Evolutionary conservation across 2,888 invertebrate species (phyloP), one percentile per base, ranked within the genome.

Genomic region (Zygaena filipendulae): DNA sequence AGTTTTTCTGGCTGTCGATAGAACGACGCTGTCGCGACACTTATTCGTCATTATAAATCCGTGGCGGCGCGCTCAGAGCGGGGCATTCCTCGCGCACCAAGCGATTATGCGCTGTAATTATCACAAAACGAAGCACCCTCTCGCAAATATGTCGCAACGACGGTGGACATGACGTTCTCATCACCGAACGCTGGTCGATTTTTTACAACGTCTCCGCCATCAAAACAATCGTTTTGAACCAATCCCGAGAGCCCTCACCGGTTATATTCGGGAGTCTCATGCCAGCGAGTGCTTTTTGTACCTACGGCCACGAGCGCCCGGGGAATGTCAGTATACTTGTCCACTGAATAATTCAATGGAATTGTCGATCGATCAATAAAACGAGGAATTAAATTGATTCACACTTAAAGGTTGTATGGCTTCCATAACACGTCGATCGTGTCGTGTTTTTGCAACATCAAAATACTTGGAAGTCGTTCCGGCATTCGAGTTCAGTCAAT

Each of bases 131-230:
- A 62, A 55, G 60, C 59, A 63, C 57, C 66, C 62, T 66, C 70
- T 71, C 72, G 69, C 70, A 77, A 70, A 75, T 77, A 79, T 77
- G 75, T 75, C 79, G 75, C 58, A 74, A 61, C 64, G 72, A 70
- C 74, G 66, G 62, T 48, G 59, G 71, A 77, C 79, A 79, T 77
- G 77, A 77, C 77, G 74, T 79, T 77, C 77, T 77, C 77, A 77
- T 77, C 79, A 77, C 77, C 71, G 58, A 75, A 67, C 59, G 67
- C 47, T 61, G n/a, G 41, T 35, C 47, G n/a, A n/a, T n/a, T 61
- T 75, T 75, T 77, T 74, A 63, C 55, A 49, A 54, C 35, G 49
- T 55, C 57, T 55, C 52, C 48, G 45, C 47, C 49, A 47, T 44
- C 59, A 44, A 66, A 59, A 61, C 60, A 59, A 55, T 60, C 45